A percentile compares a stretch with the other conserved stretches of the same genome.
Conservation (phyloP, 2,797 vertebrate genomes). For the Mus caroli region DNA sequence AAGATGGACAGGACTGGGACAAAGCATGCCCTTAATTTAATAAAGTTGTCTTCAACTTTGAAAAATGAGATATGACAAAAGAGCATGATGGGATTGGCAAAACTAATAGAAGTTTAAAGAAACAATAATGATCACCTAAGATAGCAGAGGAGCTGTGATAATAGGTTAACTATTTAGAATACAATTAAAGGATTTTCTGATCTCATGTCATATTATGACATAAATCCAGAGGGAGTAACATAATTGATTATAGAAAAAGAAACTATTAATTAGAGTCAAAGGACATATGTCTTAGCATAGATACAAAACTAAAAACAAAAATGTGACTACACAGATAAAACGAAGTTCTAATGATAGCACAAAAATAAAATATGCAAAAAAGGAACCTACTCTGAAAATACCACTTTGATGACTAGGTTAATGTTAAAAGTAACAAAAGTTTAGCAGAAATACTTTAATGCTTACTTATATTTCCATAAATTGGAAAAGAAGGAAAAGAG, state of each 20-base stretch:
- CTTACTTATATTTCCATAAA: neutral
- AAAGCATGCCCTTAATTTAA: neutral
- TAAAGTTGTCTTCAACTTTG: neutral
- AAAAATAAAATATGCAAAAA: neutral
- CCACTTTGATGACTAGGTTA: neutral
- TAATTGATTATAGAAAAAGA: constrained; percentile 1
- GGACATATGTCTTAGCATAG: constrained; percentile 24
- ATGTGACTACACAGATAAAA: neutral
- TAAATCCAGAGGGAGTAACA: constrained; percentile 16
- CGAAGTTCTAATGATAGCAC: neutral
- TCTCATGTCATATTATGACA: neutral
- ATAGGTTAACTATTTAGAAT: constrained; percentile 54
- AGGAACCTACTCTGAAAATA: neutral
- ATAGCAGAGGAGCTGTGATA: neutral
- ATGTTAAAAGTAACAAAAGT: constrained; percentile 24
- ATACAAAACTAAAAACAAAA: neutral
- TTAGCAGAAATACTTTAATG: neutral
- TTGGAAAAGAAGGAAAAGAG: neutral
- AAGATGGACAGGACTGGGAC: neutral
- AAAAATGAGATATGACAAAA: neutral
- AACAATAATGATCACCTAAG: constrained; percentile 54
- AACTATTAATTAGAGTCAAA: neutral
- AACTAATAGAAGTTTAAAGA: neutral
- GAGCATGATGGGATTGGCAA: neutral
- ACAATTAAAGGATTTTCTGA: neutral